phyloP scores from a whole-genome alignment of 2,797 vertebrate genomes.

The Oreortyx pictus region DNA sequence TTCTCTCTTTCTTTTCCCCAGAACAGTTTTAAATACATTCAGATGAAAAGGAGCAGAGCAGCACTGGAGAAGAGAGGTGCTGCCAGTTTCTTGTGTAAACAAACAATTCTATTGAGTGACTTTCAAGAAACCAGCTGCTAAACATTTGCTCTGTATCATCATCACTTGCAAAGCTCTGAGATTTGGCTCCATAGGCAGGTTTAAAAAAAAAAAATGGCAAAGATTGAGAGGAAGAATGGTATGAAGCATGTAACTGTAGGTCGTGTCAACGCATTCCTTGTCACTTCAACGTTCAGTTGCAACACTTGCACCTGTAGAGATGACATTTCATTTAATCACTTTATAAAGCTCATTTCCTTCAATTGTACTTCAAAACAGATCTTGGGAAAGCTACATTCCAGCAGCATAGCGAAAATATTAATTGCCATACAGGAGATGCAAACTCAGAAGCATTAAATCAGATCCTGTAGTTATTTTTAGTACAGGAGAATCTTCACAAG shows the following conservation, averaged over 20 bases:
- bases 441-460: background rate
- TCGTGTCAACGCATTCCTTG: rapidly evolving
- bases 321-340: background rate
- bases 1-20: background rate
- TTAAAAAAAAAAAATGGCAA: background rate
- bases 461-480: background rate
- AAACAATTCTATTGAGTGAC: constrained; percentile 67
- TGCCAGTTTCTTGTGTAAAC: constrained; percentile 55
- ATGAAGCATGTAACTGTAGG: background rate
- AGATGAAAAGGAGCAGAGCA: constrained; percentile 34
- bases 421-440: background rate
- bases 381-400: background rate
- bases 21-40: constrained; percentile 62
- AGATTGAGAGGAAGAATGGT: background rate
- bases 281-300: background rate
- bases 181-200: constrained; percentile 23
- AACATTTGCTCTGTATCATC: constrained; percentile 64
- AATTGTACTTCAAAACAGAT: background rate
- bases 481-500: background rate
- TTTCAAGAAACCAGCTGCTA: constrained; percentile 64
- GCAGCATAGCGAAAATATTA: background rate
- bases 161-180: constrained; percentile 29
- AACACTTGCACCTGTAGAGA: background rate
- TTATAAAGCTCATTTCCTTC: background rate
- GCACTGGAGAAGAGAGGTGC: background rate